A percentile compares a stretch with the other conserved stretches of the same genome.
phyloP scores from a whole-genome alignment of 2,888 invertebrate species.

The Heliconius ismenius region DNA sequence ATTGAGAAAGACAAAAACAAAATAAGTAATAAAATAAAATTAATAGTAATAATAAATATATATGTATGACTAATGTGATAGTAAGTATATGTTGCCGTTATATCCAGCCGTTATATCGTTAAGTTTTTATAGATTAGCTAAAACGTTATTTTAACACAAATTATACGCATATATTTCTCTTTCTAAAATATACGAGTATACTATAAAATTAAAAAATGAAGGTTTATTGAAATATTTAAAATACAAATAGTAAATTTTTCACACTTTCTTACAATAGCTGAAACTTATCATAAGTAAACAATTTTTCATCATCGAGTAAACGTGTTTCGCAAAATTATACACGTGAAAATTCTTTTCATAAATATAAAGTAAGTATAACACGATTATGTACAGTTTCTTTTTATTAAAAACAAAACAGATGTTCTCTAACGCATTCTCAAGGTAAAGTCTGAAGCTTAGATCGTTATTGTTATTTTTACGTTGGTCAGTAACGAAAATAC shows the following conservation, averaged over 20 bases:
- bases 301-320: background rate
- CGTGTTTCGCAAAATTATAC: slow-evolving; percentile 8
- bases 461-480: slow-evolving; percentile 7
- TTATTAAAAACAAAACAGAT: slow-evolving; percentile 21
- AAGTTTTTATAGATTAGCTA: background rate
- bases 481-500: slow-evolving; percentile 12
- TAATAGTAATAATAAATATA: too few species aligned
- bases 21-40: too few species aligned
- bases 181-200: too few species aligned
- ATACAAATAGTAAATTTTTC: slow-evolving; percentile 1
- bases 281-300: slow-evolving; percentile 19
- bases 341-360: slow-evolving; percentile 3
- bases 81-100: background rate
- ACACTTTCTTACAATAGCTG: slow-evolving; percentile 14
- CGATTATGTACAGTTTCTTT: slow-evolving; percentile 8
- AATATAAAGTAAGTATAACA: background rate
- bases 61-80: background rate
- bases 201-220: too few species aligned
- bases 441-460: slow-evolving; percentile 22
- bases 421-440: slow-evolving; percentile 17
- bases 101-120: background rate
- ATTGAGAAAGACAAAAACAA: too few species aligned
- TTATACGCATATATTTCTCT: too few species aligned
- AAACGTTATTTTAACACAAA: too few species aligned
- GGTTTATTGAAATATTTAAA: background rate